phyloP scores from a whole-genome alignment of 2,113 vertebrate species.

The Fulica atra region DNA sequence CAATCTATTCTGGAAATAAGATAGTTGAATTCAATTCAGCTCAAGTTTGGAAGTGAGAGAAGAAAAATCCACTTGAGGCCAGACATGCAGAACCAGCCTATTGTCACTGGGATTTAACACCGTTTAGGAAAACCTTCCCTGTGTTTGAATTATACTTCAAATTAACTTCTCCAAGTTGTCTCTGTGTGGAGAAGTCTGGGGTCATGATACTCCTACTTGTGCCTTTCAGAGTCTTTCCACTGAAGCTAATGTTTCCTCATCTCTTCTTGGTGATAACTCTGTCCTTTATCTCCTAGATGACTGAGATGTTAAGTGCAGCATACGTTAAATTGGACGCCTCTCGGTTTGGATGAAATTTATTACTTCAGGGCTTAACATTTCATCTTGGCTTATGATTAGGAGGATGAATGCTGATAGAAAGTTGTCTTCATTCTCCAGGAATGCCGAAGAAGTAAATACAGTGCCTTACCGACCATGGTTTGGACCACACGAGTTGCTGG shows the following conservation, averaged over 20 bases:
- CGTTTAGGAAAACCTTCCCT: not conserved
- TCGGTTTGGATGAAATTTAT: conserved; percentile 41
- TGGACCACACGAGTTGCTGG: conserved; percentile 45
- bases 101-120: not conserved
- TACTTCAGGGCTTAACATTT: conserved; percentile 57
- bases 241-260: not conserved
- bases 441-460: conserved; percentile 19
- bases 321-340: conserved; percentile 28
- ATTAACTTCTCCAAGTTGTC: not conserved
- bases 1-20: not conserved
- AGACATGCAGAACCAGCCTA: not conserved
- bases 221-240: not conserved
- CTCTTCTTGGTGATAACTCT: not conserved
- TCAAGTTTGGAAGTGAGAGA: not conserved
- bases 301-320: not conserved
- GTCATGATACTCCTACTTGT: not conserved
- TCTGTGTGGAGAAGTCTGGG: not conserved
- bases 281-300: conserved; percentile 8
- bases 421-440: conserved; percentile 45
- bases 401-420: conserved; percentile 39
- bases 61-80: not conserved
- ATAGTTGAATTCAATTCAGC: not conserved
- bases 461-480: not conserved
- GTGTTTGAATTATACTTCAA: not conserved
- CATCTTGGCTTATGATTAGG: conserved; percentile 34